Conservation (phyloP, 2,113 vertebrate genomes). For the Orientallactaga bullata region DNA sequence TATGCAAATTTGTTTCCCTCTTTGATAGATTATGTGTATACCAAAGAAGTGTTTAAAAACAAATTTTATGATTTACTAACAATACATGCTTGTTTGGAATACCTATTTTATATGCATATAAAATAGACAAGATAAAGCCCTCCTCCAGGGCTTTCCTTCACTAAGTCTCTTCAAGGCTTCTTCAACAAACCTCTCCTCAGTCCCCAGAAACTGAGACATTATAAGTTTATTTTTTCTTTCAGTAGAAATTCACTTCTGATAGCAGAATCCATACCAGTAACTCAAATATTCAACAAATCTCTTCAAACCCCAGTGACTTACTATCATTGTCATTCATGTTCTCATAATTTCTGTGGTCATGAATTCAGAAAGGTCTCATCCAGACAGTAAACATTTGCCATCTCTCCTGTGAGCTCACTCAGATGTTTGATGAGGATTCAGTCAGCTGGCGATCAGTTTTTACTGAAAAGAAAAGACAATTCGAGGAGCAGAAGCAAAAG, state of each 20-base stretch:
- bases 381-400: background rate
- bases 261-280: background rate
- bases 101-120: background rate
- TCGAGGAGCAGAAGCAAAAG: background rate
- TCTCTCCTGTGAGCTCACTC: background rate
- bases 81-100: background rate
- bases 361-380: slow-evolving; percentile 21
- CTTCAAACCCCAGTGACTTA: background rate
- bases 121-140: background rate
- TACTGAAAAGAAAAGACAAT: slow-evolving; percentile 1
- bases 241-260: background rate
- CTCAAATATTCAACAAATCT: background rate
- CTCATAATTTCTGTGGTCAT: background rate
- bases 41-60: background rate
- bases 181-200: background rate
- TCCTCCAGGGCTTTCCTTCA: slow-evolving; percentile 15
- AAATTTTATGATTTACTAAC: background rate
- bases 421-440: background rate
- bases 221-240: background rate
- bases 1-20: background rate
- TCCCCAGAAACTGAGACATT: background rate
- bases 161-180: background rate
- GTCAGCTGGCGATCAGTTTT: background rate
- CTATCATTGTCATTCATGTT: background rate
- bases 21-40: background rate